Percentiles rank a stretch among this genome's conserved stretches.
phyloP scores from a whole-genome alignment of 2,888 invertebrate genomes.

The Stenoptilia bipunctidactyla region DNA sequence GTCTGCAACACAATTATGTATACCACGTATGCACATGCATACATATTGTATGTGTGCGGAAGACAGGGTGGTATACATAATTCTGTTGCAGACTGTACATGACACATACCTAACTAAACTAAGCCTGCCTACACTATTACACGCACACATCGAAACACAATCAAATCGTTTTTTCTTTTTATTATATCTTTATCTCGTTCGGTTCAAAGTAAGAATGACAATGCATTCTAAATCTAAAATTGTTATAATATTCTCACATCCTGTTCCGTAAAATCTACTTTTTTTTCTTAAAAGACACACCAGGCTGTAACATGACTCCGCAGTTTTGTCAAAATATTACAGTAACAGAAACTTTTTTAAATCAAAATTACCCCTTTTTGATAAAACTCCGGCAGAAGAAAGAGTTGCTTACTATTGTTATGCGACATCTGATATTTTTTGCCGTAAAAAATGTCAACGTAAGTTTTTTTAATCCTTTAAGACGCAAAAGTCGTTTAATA shows the following conservation, averaged over 20 bases:
- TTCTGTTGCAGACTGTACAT: no score
- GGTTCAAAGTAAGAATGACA: conserved; percentile 1
- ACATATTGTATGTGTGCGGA: no score
- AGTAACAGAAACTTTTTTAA: conserved; percentile 34
- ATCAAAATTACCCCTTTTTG: conserved; percentile 40
- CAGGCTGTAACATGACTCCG: conserved; percentile 49
- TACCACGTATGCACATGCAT: no score
- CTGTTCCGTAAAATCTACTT: conserved; percentile 20
- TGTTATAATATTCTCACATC: conserved; percentile 17
- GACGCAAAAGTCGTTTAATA: background rate
- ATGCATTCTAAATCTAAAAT: background rate
- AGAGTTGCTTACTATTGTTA: conserved; percentile 29
- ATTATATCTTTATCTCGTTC: no score
- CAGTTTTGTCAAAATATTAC: conserved; percentile 68
- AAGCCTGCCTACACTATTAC: no score
- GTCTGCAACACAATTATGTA: no score
- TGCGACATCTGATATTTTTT: conserved; percentile 42
- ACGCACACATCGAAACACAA: no score
- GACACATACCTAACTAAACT: no score
- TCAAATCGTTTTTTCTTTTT: no score
- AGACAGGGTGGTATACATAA: no score
- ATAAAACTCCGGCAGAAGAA: conserved; percentile 24
- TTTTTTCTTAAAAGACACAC: conserved; percentile 24
- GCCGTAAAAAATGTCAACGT: background rate
- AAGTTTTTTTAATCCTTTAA: background rate